Base-by-base conservation (phyloP, 2,888 invertebrate species). In the Pterostichus madidus region DNA sequence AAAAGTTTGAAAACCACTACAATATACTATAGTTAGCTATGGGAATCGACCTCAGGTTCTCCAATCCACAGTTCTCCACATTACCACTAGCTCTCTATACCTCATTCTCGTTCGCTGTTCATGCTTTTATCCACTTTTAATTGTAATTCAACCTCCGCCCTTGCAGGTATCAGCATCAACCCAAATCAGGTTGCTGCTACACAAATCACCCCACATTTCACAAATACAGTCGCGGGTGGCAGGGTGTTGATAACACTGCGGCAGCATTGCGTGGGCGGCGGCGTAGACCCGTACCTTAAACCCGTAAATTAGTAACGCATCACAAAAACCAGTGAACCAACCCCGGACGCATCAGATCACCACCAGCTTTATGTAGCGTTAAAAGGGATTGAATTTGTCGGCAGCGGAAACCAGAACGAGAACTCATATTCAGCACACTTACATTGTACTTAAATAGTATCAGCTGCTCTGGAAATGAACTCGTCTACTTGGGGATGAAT, bases 241-340 rank as follows among this genome's bases (percentile, higher is more conserved):
- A 31, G n/a, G 64, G 49, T 75, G 71, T 46, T 71, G 75, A 53
- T 75, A 52, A 52, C 49, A 44, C 35, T 11, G 13, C 39, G 59
- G 59, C 35, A 17, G 17, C 8, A 24, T 24, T 24, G 24, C 24
- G 24, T 24, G 24, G 24, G 56, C 15, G 13, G 4, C 6, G 15
- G 15, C 13, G 17, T 56, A 5, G 56, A 13, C 52, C 52, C 39
- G 8, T 5, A 0, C 11, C 61, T 13, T 39, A 64, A 64, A 39
- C 39, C 39, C 64, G 64, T 64, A 64, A 64, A 64, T 64, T 64
- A 39, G 35, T 8, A 56, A 56, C 11, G 64, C 39, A 35, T 64
- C 39, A 39, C 64, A 64, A 64, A 64, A 39, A 64, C 35, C 64
- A 64, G 52, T 52, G n/a, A 52, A 52, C 64, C 17, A 5, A 5